These are phyloP conservation scores for Caenorhabditis japonica DNA, from an alignment of 2,888 invertebrate species.

Conservation along the genomic window DNA sequence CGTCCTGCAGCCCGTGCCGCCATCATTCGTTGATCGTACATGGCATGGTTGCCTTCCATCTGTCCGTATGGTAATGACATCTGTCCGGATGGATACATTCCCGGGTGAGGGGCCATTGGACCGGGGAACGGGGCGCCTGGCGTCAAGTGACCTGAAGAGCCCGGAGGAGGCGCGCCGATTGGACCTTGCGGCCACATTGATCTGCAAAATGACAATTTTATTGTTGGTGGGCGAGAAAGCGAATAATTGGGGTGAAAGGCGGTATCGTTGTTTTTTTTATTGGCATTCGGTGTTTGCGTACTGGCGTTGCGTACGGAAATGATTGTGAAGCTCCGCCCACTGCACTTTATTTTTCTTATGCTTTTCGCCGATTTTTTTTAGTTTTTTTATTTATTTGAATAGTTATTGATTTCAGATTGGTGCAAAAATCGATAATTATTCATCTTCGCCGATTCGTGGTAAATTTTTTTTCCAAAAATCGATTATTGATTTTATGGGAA, in stretches of 20 bases:
- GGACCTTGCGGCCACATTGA: constrained; percentile 42
- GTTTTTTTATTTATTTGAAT: too few relatives aligned
- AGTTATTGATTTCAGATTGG: too few relatives aligned
- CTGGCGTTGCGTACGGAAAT: too few relatives aligned
- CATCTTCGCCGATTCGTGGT: too few relatives aligned
- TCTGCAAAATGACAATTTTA: constrained; percentile 20
- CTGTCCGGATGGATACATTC: constrained; percentile 31
- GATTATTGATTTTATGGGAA: too few relatives aligned
- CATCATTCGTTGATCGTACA: constrained; percentile 40
- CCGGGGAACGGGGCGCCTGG: constrained; percentile 36
- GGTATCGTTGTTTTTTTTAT: too few relatives aligned
- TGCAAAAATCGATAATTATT: too few relatives aligned
- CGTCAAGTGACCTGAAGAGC: constrained; percentile 43
- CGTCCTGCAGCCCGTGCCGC: constrained; percentile 19
- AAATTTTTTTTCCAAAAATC: too few relatives aligned
- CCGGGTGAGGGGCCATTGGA: constrained; percentile 31
- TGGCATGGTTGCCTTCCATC: constrained; percentile 47
- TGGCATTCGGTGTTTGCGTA: too few relatives aligned
- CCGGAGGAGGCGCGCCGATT: constrained; percentile 34
- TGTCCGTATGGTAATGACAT: constrained; percentile 46
- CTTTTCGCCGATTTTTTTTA: too few relatives aligned
- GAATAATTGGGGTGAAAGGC: neutral
- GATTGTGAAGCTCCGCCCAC: too few relatives aligned
- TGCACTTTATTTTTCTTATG: too few relatives aligned
- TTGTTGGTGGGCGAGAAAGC: neutral